Base-by-base conservation (phyloP, 1,140 invertebrate genomes). In the Drosophila novamexicana region DNA sequence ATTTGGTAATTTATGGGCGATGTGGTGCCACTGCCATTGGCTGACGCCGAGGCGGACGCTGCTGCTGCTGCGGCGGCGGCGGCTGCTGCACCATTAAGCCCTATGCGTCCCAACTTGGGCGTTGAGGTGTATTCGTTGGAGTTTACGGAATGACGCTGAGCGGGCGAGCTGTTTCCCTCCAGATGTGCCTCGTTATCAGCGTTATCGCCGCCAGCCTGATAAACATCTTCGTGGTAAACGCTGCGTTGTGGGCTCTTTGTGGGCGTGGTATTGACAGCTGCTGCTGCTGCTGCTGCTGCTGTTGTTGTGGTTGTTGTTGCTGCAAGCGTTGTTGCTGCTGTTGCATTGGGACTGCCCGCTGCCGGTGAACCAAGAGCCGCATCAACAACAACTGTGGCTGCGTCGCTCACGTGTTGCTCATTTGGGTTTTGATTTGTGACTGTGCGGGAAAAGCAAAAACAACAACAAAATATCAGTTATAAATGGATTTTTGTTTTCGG, bases 351-450 rank as follows among this genome's bases (percentile, higher is more conserved):
- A 49, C 71, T 83, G 62, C 58, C 49, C 8, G 65, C 70, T 50
- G 83, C 56, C 53, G 82, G 79, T 58, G 75, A 78, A 50, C 72
- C 68, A 56, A 66, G 52, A 52, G 49, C 79, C 62, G 71, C 68
- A 57, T 49, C 76, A 65, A 61, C 66, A 75, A 66, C 76, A 62
- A 71, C 45, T 75, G 65, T 65, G 62, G 76, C 67, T 29, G 76
- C 53, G 37, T 86, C 83, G 61, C 45, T 88, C 84, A 89, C 79
- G 77, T 83, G 90, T 75, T 79, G 79, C 63, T 91, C 90, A 91
- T 79, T 91, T 81, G 73, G 65, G 73, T 90, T 90, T 88, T 77
- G 82, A 82, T 88, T 91, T 83, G 86, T 77, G 81, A 84, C 90
- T 91, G 53, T 29, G 67, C 18, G 40, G 16, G 64, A 53, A 70